Evolutionary conservation across 1,140 invertebrate genomes (phyloP).

Genomic region (Zophobas morio): DNA sequence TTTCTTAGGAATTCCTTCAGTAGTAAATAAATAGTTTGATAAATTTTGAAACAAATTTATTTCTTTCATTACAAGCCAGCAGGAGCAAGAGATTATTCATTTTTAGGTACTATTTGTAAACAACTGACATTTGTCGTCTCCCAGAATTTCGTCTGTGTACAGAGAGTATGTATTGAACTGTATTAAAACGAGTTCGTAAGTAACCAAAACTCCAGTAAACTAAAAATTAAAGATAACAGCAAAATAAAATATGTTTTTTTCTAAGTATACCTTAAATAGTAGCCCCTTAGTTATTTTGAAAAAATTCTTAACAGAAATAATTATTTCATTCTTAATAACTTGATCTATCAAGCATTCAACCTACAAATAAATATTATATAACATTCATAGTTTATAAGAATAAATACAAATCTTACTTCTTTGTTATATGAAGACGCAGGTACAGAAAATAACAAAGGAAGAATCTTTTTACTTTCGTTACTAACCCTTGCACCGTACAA

Average conservation of each 20-base stretch:
- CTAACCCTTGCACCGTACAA: slow-evolving; percentile 9
- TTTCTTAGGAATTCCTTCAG: too few species aligned
- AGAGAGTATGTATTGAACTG: slow-evolving; percentile 14
- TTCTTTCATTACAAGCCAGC: too few species aligned
- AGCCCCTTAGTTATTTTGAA: slow-evolving; percentile 24
- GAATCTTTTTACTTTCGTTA: slow-evolving; percentile 20
- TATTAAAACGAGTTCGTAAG: slow-evolving; percentile 32
- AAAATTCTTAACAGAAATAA: slow-evolving; percentile 35
- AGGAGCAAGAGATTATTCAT: too few species aligned
- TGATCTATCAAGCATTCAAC: slow-evolving; percentile 23
- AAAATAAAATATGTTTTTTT: not conserved
- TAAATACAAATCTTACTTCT: slow-evolving; percentile 1
- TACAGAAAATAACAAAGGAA: not conserved
- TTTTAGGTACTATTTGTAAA: too few species aligned
- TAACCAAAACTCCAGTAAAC: slow-evolving; percentile 29
- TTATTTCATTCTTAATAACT: slow-evolving; percentile 9
- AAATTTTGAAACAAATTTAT: too few species aligned
- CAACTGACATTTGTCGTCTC: too few species aligned
- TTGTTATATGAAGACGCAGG: not conserved
- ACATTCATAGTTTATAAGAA: not conserved
- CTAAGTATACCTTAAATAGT: slow-evolving; percentile 7
- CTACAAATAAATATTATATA: not conserved
- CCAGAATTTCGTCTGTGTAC: not conserved
- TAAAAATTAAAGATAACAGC: slow-evolving; percentile 2
- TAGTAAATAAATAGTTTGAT: too few species aligned